A percentile compares a stretch with the other conserved stretches of the same genome.
Evolutionary conservation across 1,140 invertebrate species (phyloP).

Genomic region (Eriocheir sinensis): DNA sequence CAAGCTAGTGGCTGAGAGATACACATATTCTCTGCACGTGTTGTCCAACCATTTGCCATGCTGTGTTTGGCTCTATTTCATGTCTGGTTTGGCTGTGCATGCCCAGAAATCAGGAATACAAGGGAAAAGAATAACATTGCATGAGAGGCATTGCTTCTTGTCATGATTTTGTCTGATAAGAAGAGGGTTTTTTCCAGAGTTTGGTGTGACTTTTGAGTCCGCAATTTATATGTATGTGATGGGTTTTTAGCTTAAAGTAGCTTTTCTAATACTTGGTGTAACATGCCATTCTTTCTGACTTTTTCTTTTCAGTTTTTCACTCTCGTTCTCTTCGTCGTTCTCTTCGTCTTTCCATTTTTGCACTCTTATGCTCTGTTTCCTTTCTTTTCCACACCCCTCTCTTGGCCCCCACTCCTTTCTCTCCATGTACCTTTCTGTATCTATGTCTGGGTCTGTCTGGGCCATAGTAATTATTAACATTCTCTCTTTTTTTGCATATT

Average conservation of each 20-base stretch:
- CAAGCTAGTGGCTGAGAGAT: too few species aligned
- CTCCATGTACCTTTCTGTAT: background rate
- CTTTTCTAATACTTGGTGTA: too few species aligned
- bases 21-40: too few species aligned
- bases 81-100: background rate
- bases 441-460: background rate
- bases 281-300: too few species aligned
- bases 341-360: too few species aligned
- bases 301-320: background rate
- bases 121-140: background rate
- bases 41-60: too few species aligned
- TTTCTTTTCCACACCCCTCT: background rate
- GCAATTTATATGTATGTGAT: too few species aligned
- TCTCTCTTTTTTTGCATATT: conserved; percentile 52
- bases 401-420: background rate
- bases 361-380: background rate
- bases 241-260: too few species aligned
- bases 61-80: background rate
- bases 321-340: background rate
- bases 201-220: too few species aligned
- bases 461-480: conserved; percentile 34
- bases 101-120: background rate
- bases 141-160: background rate
- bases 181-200: too few species aligned
- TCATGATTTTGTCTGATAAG: too few species aligned